Base-by-base conservation (phyloP, 2,888 invertebrate genomes). In the Cacoxenus indagator region DNA sequence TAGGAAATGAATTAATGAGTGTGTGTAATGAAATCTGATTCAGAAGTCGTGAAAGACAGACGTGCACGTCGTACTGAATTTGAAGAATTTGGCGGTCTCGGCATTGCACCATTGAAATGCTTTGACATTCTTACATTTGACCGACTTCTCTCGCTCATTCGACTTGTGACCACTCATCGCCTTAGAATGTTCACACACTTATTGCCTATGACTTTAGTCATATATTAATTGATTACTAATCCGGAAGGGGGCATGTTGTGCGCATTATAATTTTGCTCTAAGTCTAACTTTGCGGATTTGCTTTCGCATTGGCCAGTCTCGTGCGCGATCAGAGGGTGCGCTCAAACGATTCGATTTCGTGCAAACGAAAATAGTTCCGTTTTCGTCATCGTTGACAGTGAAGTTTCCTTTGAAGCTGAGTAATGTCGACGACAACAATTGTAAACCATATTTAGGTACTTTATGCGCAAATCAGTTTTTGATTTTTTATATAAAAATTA, bases 171-270 rank as follows among this genome's bases (percentile, higher is more conserved):
- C 2, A 26, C 29, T 57, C 57, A 57, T 57, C 57, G 26, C 17
- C 14, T n/a, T 17, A 17, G 29, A 57, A 57, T 57, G 57, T 57
- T 48, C 48, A 48, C 48, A 48, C n/a, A 48, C 14, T 17, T 48
- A 14, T 48, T 1, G n/a, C 0, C 17, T 8, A 1, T 48, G 55
- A 11, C 26, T 61, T 61, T 61, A 37, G 59, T 61, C 22, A 61
- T 22, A 61, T 2, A 55, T 55, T 27, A 31, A 37, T 37, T 37
- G 59, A 31, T 61, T 61, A 61, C 19, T 61, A 61, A 61, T 61
- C 59, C 27, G 11, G 8, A 61, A n/a, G 19, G 17, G 31, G 17
- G 37, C 22, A 22, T 11, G 31, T 57, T 14, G 22, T 54, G 54
- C 17, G 51, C 19, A 5, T 17, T 3, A 19, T 37, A 37, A 37